Percentiles rank a stretch among this genome's conserved stretches.
Conservation (phyloP, 2,113 vertebrate species). For the Varanus komodoensis region DNA sequence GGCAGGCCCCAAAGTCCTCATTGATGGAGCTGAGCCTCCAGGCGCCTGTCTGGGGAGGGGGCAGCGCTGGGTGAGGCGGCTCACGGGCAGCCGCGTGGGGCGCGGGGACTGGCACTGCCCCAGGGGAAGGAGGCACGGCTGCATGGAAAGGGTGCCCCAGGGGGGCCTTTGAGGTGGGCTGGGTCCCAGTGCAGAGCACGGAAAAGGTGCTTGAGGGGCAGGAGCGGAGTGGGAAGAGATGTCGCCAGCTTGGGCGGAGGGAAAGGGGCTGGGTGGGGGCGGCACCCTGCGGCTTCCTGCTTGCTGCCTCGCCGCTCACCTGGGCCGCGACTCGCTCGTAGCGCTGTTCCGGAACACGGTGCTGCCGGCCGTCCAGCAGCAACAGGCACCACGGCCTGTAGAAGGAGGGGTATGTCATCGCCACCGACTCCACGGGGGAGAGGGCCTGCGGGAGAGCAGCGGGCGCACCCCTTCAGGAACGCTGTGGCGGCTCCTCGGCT, state of each 20-base stretch:
- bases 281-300: background rate
- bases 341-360: constrained; percentile 69
- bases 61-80: accelerated
- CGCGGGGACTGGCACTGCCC: background rate
- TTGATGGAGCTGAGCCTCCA: constrained; percentile 87
- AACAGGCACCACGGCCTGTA: constrained; percentile 78
- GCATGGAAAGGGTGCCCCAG: no score
- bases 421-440: constrained; percentile 84
- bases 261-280: background rate
- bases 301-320: constrained; percentile 65
- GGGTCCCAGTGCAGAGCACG: background rate
- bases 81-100: background rate
- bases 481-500: background rate
- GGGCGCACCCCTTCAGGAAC: background rate
- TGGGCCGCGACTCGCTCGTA: constrained; percentile 75
- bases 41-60: constrained; percentile 64
- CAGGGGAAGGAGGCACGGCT: background rate
- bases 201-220: background rate
- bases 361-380: constrained; percentile 79
- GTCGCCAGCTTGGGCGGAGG: background rate
- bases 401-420: constrained; percentile 90
- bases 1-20: constrained; percentile 78
- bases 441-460: constrained; percentile 77
- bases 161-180: background rate
- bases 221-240: background rate